Percentiles rank a stretch among this genome's conserved stretches.
Evolutionary conservation across 2,888 invertebrate genomes (phyloP).

Genomic region (Osmoderma eremita): DNA sequence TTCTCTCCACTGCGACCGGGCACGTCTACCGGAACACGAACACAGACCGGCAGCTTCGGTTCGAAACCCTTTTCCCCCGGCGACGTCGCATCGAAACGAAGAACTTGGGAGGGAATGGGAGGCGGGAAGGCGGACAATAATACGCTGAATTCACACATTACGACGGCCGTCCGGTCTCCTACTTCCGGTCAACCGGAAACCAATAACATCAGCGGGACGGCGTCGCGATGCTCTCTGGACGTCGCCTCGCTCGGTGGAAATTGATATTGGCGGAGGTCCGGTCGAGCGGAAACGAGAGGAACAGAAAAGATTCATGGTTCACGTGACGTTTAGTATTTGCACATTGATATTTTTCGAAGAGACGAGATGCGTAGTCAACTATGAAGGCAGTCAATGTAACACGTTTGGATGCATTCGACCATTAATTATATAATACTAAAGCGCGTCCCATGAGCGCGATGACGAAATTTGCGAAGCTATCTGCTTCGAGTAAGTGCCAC

Average conservation of each 20-base stretch:
- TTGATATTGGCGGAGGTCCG: slow-evolving; percentile 26
- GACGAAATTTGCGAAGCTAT: too few relatives aligned
- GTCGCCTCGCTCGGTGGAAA: slow-evolving; percentile 13
- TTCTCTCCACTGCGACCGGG: slow-evolving; percentile 36
- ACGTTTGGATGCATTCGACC: too few relatives aligned
- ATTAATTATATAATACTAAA: too few relatives aligned
- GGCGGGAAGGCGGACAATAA: slow-evolving; percentile 50
- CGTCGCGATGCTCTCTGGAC: background rate
- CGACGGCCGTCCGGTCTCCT: slow-evolving; percentile 50
- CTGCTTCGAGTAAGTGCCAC: too few relatives aligned
- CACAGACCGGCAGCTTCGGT: slow-evolving; percentile 12
- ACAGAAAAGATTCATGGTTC: slow-evolving; percentile 32
- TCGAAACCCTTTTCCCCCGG: slow-evolving; percentile 22
- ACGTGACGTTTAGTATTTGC: slow-evolving; percentile 25
- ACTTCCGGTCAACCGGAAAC: slow-evolving; percentile 58
- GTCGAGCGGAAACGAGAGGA: slow-evolving; percentile 22
- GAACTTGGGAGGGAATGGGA: slow-evolving; percentile 24
- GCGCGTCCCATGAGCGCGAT: too few relatives aligned
- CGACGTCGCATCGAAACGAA: slow-evolving; percentile 2
- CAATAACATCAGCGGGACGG: slow-evolving; percentile 51
- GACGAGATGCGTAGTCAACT: too few relatives aligned
- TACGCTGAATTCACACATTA: slow-evolving; percentile 58
- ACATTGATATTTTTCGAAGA: slow-evolving; percentile 12
- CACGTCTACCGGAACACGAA: slow-evolving; percentile 41
- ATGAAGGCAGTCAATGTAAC: too few relatives aligned